Percentiles rank a stretch among this genome's conserved stretches.
These are phyloP conservation scores for Hyalella azteca DNA, from an alignment of 2,888 invertebrate species.

Conservation along the genomic window DNA sequence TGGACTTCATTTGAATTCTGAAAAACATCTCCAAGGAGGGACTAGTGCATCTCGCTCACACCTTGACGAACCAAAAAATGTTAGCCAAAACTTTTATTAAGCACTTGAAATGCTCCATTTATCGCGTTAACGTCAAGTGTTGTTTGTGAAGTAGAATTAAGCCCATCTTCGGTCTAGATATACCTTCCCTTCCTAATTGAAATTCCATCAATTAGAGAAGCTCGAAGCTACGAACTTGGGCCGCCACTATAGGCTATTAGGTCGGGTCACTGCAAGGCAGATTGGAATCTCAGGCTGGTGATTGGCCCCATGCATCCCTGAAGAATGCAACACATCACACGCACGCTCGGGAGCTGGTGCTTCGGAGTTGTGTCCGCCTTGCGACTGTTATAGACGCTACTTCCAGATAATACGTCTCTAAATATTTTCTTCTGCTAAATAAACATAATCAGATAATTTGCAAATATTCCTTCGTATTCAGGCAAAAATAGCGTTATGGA, in stretches of 20 bases:
- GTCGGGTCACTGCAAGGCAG: not conserved
- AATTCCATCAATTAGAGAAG: slow-evolving; percentile 27
- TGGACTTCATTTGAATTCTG: no score
- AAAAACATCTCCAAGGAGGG: no score
- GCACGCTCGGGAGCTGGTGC: not conserved
- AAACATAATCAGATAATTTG: no score
- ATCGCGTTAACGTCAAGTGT: not conserved
- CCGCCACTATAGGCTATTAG: slow-evolving; percentile 32
- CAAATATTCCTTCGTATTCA: no score
- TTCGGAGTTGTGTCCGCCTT: not conserved
- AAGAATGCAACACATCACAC: slow-evolving; percentile 25
- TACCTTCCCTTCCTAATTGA: slow-evolving; percentile 2
- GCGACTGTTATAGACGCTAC: no score
- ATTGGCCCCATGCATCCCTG: slow-evolving; percentile 11
- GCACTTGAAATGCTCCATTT: no score
- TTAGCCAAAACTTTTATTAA: no score
- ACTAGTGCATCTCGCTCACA: no score
- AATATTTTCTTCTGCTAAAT: no score
- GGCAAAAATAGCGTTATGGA: no score
- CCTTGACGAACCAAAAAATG: no score
- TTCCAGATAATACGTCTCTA: no score
- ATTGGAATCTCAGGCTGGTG: slow-evolving; percentile 30
- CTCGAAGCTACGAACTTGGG: not conserved
- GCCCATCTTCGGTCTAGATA: slow-evolving; percentile 14
- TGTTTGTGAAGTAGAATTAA: not conserved